These are phyloP conservation scores for Mesoligia furuncula DNA, from an alignment of 2,888 invertebrate species.

Conservation along the genomic window DNA sequence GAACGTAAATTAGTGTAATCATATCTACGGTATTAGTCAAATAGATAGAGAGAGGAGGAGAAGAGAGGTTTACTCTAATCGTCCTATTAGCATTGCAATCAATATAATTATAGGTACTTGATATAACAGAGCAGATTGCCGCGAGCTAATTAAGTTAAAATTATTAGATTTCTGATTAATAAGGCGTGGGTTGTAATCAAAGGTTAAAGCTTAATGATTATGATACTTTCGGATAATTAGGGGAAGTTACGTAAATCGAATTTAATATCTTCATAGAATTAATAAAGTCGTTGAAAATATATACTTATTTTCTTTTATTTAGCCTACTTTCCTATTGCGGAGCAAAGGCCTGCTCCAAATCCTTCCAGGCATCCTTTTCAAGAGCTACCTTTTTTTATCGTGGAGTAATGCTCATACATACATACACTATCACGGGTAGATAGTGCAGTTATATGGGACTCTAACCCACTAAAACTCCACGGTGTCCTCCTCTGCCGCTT, in stretches of 20 bases:
- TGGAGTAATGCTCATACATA: no score
- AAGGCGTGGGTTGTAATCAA: neutral
- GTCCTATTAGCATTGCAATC: conserved; percentile 7
- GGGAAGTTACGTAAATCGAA: neutral
- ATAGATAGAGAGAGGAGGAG: no score
- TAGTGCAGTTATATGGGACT: no score
- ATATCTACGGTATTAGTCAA: neutral
- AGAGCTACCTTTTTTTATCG: no score
- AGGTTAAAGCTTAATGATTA: neutral
- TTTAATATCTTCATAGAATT: neutral
- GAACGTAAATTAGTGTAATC: conserved; percentile 16
- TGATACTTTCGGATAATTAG: neutral
- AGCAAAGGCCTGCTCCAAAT: no score
- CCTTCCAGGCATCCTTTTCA: no score
- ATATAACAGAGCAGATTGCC: neutral
- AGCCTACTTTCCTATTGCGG: no score
- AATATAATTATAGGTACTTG: neutral
- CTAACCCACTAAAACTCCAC: no score
- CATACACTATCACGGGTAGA: no score
- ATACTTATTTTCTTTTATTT: no score
- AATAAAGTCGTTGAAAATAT: neutral
- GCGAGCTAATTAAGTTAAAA: conserved; percentile 13
- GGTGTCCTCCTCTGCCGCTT: no score
- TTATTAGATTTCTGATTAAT: conserved; percentile 29
- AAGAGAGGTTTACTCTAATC: neutral